Conservation (phyloP, 1,140 invertebrate species). For the Pseudomyrmex cubaensis region DNA sequence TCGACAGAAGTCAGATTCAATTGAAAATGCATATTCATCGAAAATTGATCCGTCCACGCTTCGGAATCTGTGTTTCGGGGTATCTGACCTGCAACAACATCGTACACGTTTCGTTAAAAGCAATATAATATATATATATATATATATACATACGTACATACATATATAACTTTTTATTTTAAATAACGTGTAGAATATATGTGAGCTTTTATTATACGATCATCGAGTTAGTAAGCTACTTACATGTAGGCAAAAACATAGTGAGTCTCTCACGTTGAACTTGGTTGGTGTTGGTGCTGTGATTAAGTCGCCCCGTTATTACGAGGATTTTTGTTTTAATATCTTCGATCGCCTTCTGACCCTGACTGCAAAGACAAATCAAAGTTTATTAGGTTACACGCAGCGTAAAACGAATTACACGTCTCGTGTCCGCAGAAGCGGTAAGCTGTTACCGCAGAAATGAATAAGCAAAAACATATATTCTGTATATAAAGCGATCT, state of each 20-base stretch:
- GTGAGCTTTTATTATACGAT: not conserved
- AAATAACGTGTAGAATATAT: not conserved
- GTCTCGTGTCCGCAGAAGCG: not conserved
- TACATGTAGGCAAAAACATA: slow-evolving; percentile 82
- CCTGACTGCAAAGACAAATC: slow-evolving; percentile 79
- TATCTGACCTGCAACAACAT: slow-evolving; percentile 82
- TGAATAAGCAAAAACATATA: not conserved
- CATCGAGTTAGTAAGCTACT: slow-evolving; percentile 67
- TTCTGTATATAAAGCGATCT: not conserved
- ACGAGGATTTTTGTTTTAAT: slow-evolving; percentile 81
- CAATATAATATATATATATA: too few relatives aligned
- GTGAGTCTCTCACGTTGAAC: slow-evolving; percentile 80
- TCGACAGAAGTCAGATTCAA: slow-evolving; percentile 83
- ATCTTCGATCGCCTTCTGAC: slow-evolving; percentile 82
- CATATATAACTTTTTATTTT: too few relatives aligned
- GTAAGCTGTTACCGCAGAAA: not conserved
- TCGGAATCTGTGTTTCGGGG: slow-evolving; percentile 86
- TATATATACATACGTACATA: too few relatives aligned
- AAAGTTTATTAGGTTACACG: slow-evolving; percentile 36
- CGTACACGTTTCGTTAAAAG: not conserved
- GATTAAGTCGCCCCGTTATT: slow-evolving; percentile 81
- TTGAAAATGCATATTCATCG: slow-evolving; percentile 87
- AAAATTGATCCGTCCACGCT: slow-evolving; percentile 84
- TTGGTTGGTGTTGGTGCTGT: slow-evolving; percentile 76
- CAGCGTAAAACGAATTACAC: slow-evolving; percentile 13